Evolutionary conservation across 2,888 invertebrate genomes (phyloP).

Genomic region (Xestobium rufovillosum): DNA sequence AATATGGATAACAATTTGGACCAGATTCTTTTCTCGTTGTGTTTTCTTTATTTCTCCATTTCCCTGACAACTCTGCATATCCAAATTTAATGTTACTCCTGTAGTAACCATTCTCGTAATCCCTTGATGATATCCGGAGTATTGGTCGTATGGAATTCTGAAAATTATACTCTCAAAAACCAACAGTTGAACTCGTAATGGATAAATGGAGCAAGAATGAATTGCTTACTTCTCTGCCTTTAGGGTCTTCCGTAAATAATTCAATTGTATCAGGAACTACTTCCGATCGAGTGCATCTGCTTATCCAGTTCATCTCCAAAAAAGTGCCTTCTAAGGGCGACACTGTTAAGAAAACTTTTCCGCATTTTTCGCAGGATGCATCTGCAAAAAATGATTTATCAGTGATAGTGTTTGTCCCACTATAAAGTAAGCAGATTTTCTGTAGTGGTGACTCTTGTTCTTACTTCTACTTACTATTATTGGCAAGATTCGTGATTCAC

Average conservation of each 20-base stretch:
- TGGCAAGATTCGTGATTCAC: too few relatives aligned
- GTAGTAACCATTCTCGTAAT: slow-evolving; percentile 44
- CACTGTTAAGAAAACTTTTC: slow-evolving; percentile 47
- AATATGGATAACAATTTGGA: slow-evolving; percentile 61
- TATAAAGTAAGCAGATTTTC: too few relatives aligned
- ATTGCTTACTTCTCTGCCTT: slow-evolving; percentile 34
- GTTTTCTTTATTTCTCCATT: slow-evolving; percentile 49
- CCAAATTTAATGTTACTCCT: slow-evolving; percentile 51
- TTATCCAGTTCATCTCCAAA: slow-evolving; percentile 48
- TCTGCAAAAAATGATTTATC: too few relatives aligned
- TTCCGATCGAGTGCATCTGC: slow-evolving; percentile 38
- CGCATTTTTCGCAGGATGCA: too few relatives aligned
- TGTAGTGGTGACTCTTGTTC: too few relatives aligned
- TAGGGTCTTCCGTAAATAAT: slow-evolving; percentile 35
- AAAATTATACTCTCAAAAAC: slow-evolving; percentile 19
- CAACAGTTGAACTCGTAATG: slow-evolving; percentile 4
- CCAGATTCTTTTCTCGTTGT: slow-evolving; percentile 34
- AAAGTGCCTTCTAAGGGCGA: slow-evolving; percentile 45
- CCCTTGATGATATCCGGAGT: slow-evolving; percentile 37
- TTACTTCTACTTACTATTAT: too few relatives aligned
- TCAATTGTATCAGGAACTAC: slow-evolving; percentile 35
- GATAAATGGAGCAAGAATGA: not conserved
- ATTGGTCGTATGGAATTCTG: slow-evolving; percentile 44
- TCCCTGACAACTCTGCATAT: slow-evolving; percentile 49
- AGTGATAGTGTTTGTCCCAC: too few relatives aligned